phyloP scores from a whole-genome alignment of 35 echinoderm and acorn worm species.

The Nesometra sesokonis region DNA sequence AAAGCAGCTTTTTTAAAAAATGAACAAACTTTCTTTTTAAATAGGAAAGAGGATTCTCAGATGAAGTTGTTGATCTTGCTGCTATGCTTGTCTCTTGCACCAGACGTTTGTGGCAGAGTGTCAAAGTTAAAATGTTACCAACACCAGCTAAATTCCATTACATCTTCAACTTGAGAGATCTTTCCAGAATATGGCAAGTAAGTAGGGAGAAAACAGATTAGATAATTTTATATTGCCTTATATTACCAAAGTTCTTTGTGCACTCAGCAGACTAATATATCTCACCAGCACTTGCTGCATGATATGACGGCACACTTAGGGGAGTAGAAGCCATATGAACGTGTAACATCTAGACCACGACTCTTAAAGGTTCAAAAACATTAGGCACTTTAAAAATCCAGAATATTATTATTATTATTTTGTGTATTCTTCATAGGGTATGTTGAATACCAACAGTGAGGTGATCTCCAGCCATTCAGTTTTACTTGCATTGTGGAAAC shows the following conservation, averaged over 20 bases:
- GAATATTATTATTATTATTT: too few species aligned
- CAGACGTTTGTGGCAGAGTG: slow-evolving; percentile 72
- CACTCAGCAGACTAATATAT: too few species aligned
- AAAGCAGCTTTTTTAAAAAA: too few species aligned
- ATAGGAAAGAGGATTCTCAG: slow-evolving; percentile 75
- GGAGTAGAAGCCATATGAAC: too few species aligned
- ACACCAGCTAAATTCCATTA: slow-evolving; percentile 99
- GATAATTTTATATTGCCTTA: too few species aligned
- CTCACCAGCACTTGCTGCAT: too few species aligned
- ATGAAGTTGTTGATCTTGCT: slow-evolving; percentile 71
- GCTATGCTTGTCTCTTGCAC: slow-evolving; percentile 66
- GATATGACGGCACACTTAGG: too few species aligned
- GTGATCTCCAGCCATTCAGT: slow-evolving; percentile 33
- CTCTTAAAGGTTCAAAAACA: too few species aligned
- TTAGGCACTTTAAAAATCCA: too few species aligned
- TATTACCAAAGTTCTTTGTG: too few species aligned
- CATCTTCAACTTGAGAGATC: slow-evolving; percentile 99
- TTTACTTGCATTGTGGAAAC: slow-evolving; percentile 73
- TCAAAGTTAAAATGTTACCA: slow-evolving; percentile 94
- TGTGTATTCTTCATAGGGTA: slow-evolving; percentile 42
- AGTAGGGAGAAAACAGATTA: too few species aligned
- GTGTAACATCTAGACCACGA: too few species aligned
- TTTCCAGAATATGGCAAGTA: slow-evolving; percentile 97
- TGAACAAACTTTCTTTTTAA: neutral
- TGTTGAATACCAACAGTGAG: slow-evolving; percentile 73